Conservation (phyloP, 2,888 invertebrate genomes). For the Temnothorax rugatulus region DNA sequence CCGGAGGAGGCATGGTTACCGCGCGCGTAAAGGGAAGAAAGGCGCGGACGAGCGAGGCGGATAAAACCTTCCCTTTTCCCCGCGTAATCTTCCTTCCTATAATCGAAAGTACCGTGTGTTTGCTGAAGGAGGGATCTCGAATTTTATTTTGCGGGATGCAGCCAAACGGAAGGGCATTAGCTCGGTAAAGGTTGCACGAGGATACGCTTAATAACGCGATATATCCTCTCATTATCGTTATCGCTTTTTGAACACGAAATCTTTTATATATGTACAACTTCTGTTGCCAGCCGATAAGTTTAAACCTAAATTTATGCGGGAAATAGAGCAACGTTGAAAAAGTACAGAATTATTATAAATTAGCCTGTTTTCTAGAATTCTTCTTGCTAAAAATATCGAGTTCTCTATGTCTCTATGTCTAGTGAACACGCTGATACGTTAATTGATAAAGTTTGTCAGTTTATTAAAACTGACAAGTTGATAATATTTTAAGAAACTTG, state of each 20-base stretch:
- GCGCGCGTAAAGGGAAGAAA: conserved; percentile 42
- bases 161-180: conserved; percentile 2
- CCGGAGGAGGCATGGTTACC: conserved; percentile 47
- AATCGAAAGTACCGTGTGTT: conserved; percentile 49
- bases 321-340: neutral
- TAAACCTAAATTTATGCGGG: neutral
- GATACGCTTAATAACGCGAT: neutral
- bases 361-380: neutral
- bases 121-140: conserved; percentile 19
- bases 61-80: conserved; percentile 24
- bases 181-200: neutral
- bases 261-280: neutral
- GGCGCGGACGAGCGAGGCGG: conserved; percentile 32
- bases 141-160: conserved; percentile 15
- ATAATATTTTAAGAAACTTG: neutral
- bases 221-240: neutral
- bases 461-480: neutral
- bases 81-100: conserved; percentile 40
- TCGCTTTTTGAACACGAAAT: neutral
- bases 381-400: neutral
- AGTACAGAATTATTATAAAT: neutral
- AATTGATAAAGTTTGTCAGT: neutral
- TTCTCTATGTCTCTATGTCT: neutral
- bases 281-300: neutral
- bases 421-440: neutral